A percentile compares a stretch with the other conserved stretches of the same genome.
phyloP scores from a whole-genome alignment of 2,797 vertebrate species.

The Poeciliopsis infans region DNA sequence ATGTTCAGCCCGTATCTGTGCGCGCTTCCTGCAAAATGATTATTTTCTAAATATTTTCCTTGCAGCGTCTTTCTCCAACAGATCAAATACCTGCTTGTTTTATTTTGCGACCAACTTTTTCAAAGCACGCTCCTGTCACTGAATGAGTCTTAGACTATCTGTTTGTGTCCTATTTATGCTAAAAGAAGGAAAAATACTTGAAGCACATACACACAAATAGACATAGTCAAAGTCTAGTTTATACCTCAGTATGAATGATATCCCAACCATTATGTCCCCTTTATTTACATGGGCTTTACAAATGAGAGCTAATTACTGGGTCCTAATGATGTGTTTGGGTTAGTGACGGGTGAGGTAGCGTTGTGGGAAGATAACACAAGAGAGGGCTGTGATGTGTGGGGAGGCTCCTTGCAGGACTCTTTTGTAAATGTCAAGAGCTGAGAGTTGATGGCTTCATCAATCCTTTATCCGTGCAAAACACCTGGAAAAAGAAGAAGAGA shows the following conservation, averaged over 20 bases:
- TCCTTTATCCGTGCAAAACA: conserved; percentile 86
- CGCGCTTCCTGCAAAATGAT: conserved; percentile 34
- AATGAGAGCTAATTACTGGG: conserved; percentile 84
- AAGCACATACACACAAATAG: not conserved
- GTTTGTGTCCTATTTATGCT: conserved; percentile 15
- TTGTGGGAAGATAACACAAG: conserved; percentile 55
- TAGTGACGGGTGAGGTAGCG: conserved; percentile 54
- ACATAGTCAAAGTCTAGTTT: conserved; percentile 48
- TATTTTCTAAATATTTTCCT: conserved; percentile 35
- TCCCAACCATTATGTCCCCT: conserved; percentile 73
- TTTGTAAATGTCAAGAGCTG: conserved; percentile 87
- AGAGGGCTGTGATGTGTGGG: conserved; percentile 46
- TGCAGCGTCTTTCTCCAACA: conserved; percentile 23
- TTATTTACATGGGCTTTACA: conserved; percentile 83
- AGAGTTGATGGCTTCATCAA: conserved; percentile 85
- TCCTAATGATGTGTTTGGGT: conserved; percentile 81
- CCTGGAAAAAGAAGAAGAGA: conserved; percentile 62
- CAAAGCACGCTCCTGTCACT: conserved; percentile 14
- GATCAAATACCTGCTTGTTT: conserved; percentile 26
- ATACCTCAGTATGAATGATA: conserved; percentile 66
- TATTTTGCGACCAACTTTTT: conserved; percentile 42
- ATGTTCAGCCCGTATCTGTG: conserved; percentile 5
- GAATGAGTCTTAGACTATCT: conserved; percentile 54
- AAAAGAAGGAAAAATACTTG: not conserved
- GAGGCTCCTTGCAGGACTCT: conserved; percentile 79